phyloP scores from a whole-genome alignment of 2,888 invertebrate species.

The Rhorus exstirpatorius region DNA sequence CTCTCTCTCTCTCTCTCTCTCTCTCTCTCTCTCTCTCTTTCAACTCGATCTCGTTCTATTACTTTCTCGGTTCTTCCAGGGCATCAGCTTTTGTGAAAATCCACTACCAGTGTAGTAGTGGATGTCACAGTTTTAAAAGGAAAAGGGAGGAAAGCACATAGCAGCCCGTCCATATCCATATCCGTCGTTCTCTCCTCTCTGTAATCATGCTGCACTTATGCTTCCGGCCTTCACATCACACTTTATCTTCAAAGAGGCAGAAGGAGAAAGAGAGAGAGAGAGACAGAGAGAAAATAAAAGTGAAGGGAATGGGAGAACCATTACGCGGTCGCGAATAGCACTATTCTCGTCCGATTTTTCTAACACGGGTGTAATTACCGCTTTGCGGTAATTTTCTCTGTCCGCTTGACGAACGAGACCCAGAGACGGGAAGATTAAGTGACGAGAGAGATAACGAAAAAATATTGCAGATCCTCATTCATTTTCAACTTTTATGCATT shows the following conservation, averaged over 20 bases:
- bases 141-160: conserved; percentile 49
- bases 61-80: conserved; percentile 48
- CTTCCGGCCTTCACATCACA: conserved; percentile 76
- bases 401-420: conserved; percentile 58
- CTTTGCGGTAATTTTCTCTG: conserved; percentile 64
- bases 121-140: conserved; percentile 38
- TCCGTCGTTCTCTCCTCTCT: conserved; percentile 68
- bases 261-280: conserved; percentile 48
- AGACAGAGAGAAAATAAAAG: conserved; percentile 13
- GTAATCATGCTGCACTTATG: conserved; percentile 77
- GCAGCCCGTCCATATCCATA: conserved; percentile 51
- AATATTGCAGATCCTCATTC: conserved; percentile 67
- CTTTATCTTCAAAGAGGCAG: conserved; percentile 71
- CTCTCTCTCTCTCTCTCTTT: conserved; percentile 65
- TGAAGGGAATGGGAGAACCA: conserved; percentile 24
- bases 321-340: conserved; percentile 42
- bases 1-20: background rate
- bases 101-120: conserved; percentile 6
- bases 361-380: conserved; percentile 70
- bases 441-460: conserved; percentile 41
- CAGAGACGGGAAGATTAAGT: background rate
- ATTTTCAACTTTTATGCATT: conserved; percentile 40
- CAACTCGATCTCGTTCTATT: conserved; percentile 38
- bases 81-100: conserved; percentile 43
- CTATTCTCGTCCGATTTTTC: conserved; percentile 67